These are phyloP conservation scores for Pheosia tremula DNA, from an alignment of 2,888 invertebrate species.

Conservation along the genomic window DNA sequence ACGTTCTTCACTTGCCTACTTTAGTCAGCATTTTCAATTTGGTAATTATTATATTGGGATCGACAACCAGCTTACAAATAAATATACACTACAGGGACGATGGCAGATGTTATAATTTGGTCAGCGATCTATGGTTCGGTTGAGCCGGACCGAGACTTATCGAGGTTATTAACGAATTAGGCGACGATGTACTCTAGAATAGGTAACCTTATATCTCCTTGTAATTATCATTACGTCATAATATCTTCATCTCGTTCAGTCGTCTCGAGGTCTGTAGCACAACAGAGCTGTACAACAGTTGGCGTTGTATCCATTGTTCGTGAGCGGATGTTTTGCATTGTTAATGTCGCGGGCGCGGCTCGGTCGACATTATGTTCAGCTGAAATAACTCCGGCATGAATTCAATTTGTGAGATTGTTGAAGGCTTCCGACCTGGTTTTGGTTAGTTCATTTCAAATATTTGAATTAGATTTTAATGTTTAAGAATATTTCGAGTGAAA, in stretches of 20 bases:
- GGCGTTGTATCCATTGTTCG: slow-evolving; percentile 14
- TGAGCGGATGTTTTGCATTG: slow-evolving; percentile 24
- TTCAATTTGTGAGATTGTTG: slow-evolving; percentile 29
- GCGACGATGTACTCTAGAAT: no score
- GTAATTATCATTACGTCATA: background rate
- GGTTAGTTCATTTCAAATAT: slow-evolving; percentile 31
- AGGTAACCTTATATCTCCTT: background rate
- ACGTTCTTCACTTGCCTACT: no score
- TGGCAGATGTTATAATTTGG: no score
- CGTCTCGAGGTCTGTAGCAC: background rate
- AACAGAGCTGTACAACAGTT: slow-evolving; percentile 12
- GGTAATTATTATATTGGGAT: no score
- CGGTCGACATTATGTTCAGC: slow-evolving; percentile 7
- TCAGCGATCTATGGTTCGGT: no score
- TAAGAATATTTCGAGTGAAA: slow-evolving; percentile 9
- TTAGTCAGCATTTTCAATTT: no score
- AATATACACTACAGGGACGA: no score
- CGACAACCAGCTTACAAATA: no score
- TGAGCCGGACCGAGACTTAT: no score
- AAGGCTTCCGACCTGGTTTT: slow-evolving; percentile 24
- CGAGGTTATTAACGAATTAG: no score
- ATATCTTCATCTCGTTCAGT: background rate
- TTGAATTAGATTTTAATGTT: slow-evolving; percentile 27
- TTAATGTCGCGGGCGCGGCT: slow-evolving; percentile 16
- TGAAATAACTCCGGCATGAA: slow-evolving; percentile 22